A percentile compares a stretch with the other conserved stretches of the same genome.
These are phyloP conservation scores for Luperina testacea DNA, from an alignment of 2,888 invertebrate genomes.

Conservation along the genomic window DNA sequence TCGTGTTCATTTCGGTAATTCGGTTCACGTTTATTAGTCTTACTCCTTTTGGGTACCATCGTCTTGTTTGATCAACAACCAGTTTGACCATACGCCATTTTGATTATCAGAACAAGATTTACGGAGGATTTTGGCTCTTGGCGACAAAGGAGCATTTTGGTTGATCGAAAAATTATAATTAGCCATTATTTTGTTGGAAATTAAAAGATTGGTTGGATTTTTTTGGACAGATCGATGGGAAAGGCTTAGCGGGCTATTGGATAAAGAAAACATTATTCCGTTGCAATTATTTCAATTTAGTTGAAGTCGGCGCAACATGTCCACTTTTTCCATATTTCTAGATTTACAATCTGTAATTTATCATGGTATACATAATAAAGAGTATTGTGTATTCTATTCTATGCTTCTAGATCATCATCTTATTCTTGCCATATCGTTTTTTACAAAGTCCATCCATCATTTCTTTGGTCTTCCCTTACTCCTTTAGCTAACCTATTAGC, in stretches of 20 bases:
- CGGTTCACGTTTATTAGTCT: conserved; percentile 49
- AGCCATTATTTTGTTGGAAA: not conserved
- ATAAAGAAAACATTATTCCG: not conserved
- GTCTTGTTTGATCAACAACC: conserved; percentile 60
- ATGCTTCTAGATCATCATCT: too few species aligned
- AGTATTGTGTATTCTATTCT: too few species aligned
- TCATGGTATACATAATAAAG: too few species aligned
- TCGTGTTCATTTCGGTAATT: conserved; percentile 55
- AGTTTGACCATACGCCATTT: conserved; percentile 57
- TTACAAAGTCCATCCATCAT: too few species aligned
- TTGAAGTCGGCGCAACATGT: not conserved
- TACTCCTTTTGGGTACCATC: conserved; percentile 43
- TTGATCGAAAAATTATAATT: not conserved
- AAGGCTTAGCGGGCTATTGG: not conserved
- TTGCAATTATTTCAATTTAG: not conserved
- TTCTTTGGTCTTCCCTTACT: too few species aligned
- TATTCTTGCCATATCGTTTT: too few species aligned
- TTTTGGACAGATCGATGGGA: not conserved
- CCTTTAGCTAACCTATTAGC: too few species aligned
- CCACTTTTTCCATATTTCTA: not conserved
- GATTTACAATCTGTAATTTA: not conserved
- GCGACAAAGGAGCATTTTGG: conserved; percentile 1
- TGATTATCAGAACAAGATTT: conserved; percentile 52
- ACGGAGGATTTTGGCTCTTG: conserved; percentile 29
- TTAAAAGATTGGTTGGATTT: not conserved